Conservation (phyloP, 2,797 vertebrate species). For the Okamejei kenojei region DNA sequence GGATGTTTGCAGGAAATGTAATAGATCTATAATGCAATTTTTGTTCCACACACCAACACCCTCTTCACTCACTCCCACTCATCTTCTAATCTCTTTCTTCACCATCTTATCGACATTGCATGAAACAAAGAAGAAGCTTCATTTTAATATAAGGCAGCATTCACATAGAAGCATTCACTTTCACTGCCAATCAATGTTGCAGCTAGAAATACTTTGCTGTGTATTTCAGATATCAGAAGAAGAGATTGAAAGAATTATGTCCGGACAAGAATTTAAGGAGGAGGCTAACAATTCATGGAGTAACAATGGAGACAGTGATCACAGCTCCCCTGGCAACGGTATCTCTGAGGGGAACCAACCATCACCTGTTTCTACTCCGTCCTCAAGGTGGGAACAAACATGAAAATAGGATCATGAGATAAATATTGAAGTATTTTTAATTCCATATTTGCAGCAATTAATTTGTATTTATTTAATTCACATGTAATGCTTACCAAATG, state of each 20-base stretch:
- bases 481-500: too few relatives aligned
- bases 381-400: constrained; percentile 78
- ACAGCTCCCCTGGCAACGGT: constrained; percentile 91
- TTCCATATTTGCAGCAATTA: neutral
- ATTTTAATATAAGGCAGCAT: neutral
- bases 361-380: constrained; percentile 86
- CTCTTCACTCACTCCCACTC: neutral
- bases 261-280: constrained; percentile 97
- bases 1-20: neutral
- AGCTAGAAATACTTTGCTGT: neutral
- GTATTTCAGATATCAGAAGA: constrained; percentile 86
- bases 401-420: constrained; percentile 3
- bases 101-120: neutral
- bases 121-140: neutral
- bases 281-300: constrained; percentile 88
- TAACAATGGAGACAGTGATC: constrained; percentile 94
- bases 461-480: neutral
- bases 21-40: too few relatives aligned
- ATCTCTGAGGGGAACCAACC: constrained; percentile 96
- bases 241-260: constrained; percentile 98
- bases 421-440: neutral
- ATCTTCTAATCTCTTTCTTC: neutral
- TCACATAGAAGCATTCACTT: neutral
- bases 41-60: too few relatives aligned
- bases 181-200: neutral